Base-by-base conservation (phyloP, 2,113 vertebrate species). In the Corvus cornix region DNA sequence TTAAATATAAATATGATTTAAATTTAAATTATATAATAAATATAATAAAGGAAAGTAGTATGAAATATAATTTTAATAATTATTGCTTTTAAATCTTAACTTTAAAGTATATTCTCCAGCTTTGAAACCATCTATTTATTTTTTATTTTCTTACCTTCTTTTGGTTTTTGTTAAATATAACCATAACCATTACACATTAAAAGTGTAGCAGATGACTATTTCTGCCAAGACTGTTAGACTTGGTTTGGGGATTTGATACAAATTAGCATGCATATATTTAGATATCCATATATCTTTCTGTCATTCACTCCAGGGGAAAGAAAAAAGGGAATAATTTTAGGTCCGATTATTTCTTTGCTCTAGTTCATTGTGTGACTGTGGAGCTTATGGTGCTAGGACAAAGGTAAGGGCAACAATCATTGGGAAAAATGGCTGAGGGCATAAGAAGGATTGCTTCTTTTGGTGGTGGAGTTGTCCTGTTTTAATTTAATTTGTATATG, bases 11-110 rank as follows among this genome's bases (percentile, higher is more conserved):
- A 46, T 46, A 28, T 22, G 51, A 55, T 31, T 24, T 17, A 28
- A 56, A 62, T 46, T 37, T 39, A 31, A 43, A 43, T 44, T 0
- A 6, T 28, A 24, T 26, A 21, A 44, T 10, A 64, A 44, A 59
- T 28, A 2, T n/a, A 55, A 46, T 22, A 53, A 46, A 43, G 9
- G 0, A 4, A 75, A 60, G 19, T 12, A 10, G 2, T 39, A 33
- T 9, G 4, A 56, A 60, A 60, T 14, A 39, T 9, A 10, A n/a
- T 27, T 55, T 55, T 43, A 67, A 24, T 28, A 52, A 6, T 33
- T 31, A 48, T 59, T 64, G 1, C 0, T 17, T 64, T 51, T 1
- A 53, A 46, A 21, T 46, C 1, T 59, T 51, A 0, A 37, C 44
- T 79, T 76, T 39, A 53, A 75, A 59, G 4, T 11, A 23, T 18